Base-by-base conservation (phyloP, 2,113 vertebrate genomes). In the Origma solitaria region DNA sequence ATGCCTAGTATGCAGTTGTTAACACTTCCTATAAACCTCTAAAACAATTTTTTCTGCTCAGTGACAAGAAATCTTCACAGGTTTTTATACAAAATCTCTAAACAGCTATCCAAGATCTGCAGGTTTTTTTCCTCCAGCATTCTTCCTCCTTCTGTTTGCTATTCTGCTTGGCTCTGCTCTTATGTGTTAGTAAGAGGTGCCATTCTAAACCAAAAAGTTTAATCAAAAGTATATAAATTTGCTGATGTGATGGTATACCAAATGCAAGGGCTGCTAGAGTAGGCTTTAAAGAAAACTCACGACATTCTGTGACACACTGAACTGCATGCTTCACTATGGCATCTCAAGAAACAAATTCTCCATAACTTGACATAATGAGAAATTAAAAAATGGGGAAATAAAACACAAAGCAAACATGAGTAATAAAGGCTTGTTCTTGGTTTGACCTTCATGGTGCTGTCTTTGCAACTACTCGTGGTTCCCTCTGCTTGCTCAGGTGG, bases 61-160 rank as follows among this genome's bases (percentile, higher is more conserved):
- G 37, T 53, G 60, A 82, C 42, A 87, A 92, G 51, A 92, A 70
- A 68, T 86, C 69, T 95, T 94, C 93, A 88, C 79, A 94, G 76
- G 82, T 88, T 97, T 95, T 96, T 42, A 15, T 75, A 92, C 22
- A 88, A 92, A 93, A 94, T 87, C 65, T 91, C 73, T 91, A 89
- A 87, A 66, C 65, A 91, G 76, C 53, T 82, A 75, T 81, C 86
- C 82, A 92, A 83, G 81, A 88, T 53, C 30, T 86, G 56, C 65
- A 92, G 75, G 14, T 78, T 93, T 95, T 95, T 95, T 92, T 83
- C 82, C 57, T 92, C 60, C 79, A 80, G 66, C 10, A 2, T 72
- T 95, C 64, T 83, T 80, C 27, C 27, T 82, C 66, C 66, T 89
- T 91, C 86, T 91, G 66, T 80, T 85, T 91, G 62, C 49, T 90